Evolutionary conservation across 2,888 invertebrate species (phyloP).

Genomic region (Xiphydria camelus): DNA sequence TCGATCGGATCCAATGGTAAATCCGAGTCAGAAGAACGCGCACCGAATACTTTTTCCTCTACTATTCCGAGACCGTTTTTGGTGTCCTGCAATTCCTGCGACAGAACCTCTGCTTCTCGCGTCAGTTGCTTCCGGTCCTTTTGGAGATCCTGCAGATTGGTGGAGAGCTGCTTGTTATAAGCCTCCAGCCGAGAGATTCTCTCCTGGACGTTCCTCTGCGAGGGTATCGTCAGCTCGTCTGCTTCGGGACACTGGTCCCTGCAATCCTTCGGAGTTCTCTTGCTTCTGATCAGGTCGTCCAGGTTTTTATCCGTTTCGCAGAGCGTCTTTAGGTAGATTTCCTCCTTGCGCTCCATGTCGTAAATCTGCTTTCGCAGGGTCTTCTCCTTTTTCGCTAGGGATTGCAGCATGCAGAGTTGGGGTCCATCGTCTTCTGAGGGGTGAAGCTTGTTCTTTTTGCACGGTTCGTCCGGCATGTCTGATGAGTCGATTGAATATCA

Average conservation of each 20-base stretch:
- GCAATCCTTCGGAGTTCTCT: not conserved
- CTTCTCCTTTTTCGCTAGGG: conserved; percentile 20
- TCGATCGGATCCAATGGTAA: conserved; percentile 8
- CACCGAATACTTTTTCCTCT: conserved; percentile 7
- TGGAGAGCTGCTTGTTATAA: conserved; percentile 19
- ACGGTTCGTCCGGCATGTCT: no score
- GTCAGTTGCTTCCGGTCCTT: conserved; percentile 21
- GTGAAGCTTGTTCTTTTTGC: no score
- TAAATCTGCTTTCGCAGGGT: conserved; percentile 20
- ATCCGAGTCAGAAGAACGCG: no score
- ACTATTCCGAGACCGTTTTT: conserved; percentile 9
- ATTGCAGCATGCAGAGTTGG: conserved; percentile 14
- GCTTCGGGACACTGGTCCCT: not conserved
- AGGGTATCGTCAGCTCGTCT: no score
- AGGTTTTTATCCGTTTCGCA: conserved; percentile 3
- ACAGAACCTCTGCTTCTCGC: conserved; percentile 14
- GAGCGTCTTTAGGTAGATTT: conserved; percentile 16
- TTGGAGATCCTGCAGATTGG: conserved; percentile 20
- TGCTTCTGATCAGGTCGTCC: not conserved
- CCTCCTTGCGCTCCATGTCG: conserved; percentile 21
- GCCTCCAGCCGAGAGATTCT: conserved; percentile 23
- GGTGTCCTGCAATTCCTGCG: conserved; percentile 11
- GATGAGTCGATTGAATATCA: no score
- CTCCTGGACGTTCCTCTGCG: conserved; percentile 11
- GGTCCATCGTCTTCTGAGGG: no score